Evolutionary conservation across 1,140 invertebrate genomes (phyloP).

Genomic region (Dendroctonus valens): DNA sequence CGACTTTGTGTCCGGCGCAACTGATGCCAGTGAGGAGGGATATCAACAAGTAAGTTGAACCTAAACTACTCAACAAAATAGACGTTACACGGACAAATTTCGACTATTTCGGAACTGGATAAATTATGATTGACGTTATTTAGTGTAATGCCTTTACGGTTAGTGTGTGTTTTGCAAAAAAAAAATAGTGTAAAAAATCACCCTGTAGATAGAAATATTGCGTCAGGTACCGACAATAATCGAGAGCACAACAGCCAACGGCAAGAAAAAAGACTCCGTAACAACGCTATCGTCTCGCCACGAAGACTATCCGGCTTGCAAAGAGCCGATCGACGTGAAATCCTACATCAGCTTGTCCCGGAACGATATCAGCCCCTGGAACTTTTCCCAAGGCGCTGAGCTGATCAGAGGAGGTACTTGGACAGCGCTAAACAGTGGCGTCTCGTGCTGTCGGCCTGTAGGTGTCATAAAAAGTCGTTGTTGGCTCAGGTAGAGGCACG

Average conservation of each 20-base stretch:
- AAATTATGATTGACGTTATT: too few relatives aligned
- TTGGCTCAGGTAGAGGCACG: too few relatives aligned
- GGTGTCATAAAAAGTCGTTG: too few relatives aligned
- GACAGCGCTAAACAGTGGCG: too few relatives aligned
- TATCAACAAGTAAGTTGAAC: slow-evolving; percentile 41
- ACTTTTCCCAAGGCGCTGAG: slow-evolving; percentile 41
- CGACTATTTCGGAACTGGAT: too few relatives aligned
- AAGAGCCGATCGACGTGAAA: slow-evolving; percentile 63
- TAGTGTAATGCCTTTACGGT: too few relatives aligned
- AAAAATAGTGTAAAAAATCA: too few relatives aligned
- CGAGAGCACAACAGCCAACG: slow-evolving; percentile 51
- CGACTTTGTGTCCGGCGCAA: slow-evolving; percentile 32
- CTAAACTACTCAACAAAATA: neutral
- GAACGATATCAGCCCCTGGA: slow-evolving; percentile 58
- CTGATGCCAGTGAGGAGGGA: slow-evolving; percentile 36
- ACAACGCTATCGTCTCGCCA: slow-evolving; percentile 44
- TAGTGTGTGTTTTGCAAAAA: too few relatives aligned
- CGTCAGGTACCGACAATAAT: slow-evolving; percentile 59
- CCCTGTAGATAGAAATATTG: slow-evolving; percentile 4
- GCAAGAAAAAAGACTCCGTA: slow-evolving; percentile 37
- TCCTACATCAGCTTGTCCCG: slow-evolving; percentile 67
- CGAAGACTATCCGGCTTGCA: slow-evolving; percentile 38
- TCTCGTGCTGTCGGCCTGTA: too few relatives aligned
- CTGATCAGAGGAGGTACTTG: slow-evolving; percentile 42
- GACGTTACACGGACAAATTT: too few relatives aligned